Percentiles rank a stretch among this genome's conserved stretches.
These are phyloP conservation scores for Buphagus erythrorhynchus DNA, from an alignment of 2,797 vertebrate species.

Conservation along the genomic window DNA sequence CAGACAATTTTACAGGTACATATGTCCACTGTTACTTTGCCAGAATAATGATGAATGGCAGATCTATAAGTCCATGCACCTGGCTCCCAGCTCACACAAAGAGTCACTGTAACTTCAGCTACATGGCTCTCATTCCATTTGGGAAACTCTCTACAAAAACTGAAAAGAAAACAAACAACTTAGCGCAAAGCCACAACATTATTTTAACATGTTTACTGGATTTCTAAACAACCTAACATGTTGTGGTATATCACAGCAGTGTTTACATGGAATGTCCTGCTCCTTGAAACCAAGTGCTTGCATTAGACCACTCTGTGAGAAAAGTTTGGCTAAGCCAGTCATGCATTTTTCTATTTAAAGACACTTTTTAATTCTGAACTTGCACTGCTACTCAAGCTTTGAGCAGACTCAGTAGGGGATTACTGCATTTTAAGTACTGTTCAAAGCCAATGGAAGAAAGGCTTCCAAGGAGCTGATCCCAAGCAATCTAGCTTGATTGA, in stretches of 20 bases:
- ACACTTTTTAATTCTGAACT: constrained; percentile 61
- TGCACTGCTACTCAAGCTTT: constrained; percentile 48
- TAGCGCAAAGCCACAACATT: neutral
- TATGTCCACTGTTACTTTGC: neutral
- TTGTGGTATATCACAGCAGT: neutral
- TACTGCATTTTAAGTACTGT: constrained; percentile 53
- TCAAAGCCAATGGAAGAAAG: constrained; percentile 56
- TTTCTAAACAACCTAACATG: neutral
- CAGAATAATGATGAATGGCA: neutral
- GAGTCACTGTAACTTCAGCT: neutral
- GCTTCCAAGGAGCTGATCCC: constrained; percentile 57
- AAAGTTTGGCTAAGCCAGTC: constrained; percentile 54
- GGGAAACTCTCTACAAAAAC: neutral
- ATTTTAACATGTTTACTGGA: neutral
- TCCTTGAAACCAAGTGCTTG: neutral
- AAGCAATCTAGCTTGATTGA: constrained; percentile 35
- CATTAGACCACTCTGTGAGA: constrained; percentile 20
- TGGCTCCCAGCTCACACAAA: neutral
- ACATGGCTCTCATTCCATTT: neutral
- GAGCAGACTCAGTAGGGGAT: constrained; percentile 36
- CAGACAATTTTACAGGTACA: neutral
- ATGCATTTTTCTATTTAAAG: constrained; percentile 73
- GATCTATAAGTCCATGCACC: neutral
- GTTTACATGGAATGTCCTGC: neutral
- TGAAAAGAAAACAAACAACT: neutral